Evolutionary conservation across 2,797 vertebrate genomes (phyloP), one percentile per base, ranked within the genome.

Genomic region (Eospalax fontanierii): DNA sequence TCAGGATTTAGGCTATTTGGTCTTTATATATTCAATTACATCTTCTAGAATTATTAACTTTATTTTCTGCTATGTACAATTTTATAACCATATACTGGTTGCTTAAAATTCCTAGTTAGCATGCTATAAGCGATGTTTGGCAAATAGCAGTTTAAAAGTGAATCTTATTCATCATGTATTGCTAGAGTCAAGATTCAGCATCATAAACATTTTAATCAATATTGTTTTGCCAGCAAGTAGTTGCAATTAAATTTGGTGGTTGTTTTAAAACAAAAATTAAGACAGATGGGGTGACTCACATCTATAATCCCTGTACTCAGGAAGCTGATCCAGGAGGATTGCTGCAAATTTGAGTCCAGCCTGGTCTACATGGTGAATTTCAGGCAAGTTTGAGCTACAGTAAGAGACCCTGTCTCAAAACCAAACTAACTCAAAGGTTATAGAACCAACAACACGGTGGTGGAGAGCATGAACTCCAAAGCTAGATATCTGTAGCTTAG

Each of bases 201-300:
- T 59, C 54, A 78, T 43, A 68, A 87, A 90, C 66, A 75, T 61
- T 38, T 92, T 57, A 80, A 79, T 80, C 18, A 10, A n/a, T 70
- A 59, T 61, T 81, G 15, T 87, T 95, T 95, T 68, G 33, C 80
- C 16, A 89, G 82, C 50, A 87, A 94, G 19, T 35, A 40, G 18
- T 87, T 87, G 22, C 40, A 43, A 63, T 33, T 82, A 35, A 43
- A 85, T 81, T 89, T 81, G 43, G 16, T 30, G 91, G 12, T 3
- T 9, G 2, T 82, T 89, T 89, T 79, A 74, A 93, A 88, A 35
- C 61, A 65, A 88, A 35, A 63, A n/a, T 38, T 54, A 78, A 63
- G 22, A 38, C 2, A 3, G 19, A n/a, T 19, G 6, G 46, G 30
- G 22, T 2, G 14, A 8, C 15, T 76, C 28, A 46, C 4, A 33